Conservation (phyloP, 1,140 invertebrate genomes). For the Bombus turneri region DNA sequence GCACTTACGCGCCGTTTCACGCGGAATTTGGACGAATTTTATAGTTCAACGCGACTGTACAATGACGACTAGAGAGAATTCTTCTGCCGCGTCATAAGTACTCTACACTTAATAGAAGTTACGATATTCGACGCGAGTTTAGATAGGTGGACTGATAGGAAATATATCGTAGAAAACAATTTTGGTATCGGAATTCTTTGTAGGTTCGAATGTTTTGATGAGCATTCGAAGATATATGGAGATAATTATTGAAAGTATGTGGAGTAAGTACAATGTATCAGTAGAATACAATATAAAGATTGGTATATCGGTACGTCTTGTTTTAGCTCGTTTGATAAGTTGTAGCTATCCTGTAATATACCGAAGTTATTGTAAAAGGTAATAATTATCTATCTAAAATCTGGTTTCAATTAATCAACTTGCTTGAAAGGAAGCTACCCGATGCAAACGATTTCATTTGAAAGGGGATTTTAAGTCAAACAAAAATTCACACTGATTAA, state of each 20-base stretch:
- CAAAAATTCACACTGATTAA: background rate
- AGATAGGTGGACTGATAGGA: too few relatives aligned
- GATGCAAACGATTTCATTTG: background rate
- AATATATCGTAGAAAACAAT: too few relatives aligned
- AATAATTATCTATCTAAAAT: too few relatives aligned
- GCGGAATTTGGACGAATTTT: background rate
- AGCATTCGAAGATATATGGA: too few relatives aligned
- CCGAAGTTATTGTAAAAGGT: too few relatives aligned
- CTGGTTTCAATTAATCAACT: background rate
- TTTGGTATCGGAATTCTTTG: too few relatives aligned
- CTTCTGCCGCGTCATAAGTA: slow-evolving; percentile 14
- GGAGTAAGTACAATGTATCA: too few relatives aligned
- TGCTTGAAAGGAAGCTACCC: background rate
- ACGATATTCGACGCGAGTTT: too few relatives aligned
- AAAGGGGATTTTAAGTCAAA: background rate
- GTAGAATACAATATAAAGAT: background rate
- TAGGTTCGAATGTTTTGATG: too few relatives aligned
- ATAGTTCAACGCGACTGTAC: background rate
- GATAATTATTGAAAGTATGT: too few relatives aligned
- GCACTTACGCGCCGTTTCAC: background rate
- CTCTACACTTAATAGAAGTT: background rate
- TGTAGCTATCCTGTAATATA: background rate
- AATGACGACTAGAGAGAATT: background rate
- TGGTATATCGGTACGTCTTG: background rate
- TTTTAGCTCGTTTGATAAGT: background rate